Evolutionary conservation across 2,797 vertebrate genomes (phyloP).

Genomic region (Liparis tanakae): DNA sequence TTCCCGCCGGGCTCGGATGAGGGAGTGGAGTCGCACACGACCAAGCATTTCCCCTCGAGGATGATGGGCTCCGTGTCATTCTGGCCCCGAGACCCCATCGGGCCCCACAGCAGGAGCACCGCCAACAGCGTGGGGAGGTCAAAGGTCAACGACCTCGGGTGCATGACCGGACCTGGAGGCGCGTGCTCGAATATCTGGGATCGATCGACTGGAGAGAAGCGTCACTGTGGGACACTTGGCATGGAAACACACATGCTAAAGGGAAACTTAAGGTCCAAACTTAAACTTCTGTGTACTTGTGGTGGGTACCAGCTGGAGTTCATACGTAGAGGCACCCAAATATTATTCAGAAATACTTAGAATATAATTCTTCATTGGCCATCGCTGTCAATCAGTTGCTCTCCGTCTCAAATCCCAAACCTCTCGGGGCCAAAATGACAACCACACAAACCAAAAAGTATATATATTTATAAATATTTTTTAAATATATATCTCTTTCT

Average conservation of each 20-base stretch:
- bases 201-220: constrained; percentile 11
- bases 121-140: constrained; percentile 61
- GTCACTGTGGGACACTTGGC: constrained; percentile 47
- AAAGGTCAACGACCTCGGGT: constrained; percentile 42
- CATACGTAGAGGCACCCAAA: constrained; percentile 8
- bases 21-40: constrained; percentile 86
- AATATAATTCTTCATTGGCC: constrained; percentile 24
- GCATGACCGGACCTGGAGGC: constrained; percentile 57
- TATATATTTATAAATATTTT: background rate
- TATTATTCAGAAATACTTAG: constrained; percentile 21
- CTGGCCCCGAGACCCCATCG: constrained; percentile 70
- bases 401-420: constrained; percentile 48
- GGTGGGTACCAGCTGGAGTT: background rate
- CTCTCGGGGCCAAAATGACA: constrained; percentile 51
- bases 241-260: constrained; percentile 49
- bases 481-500: constrained; percentile 8
- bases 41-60: constrained; percentile 86
- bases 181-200: constrained; percentile 18
- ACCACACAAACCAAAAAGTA: constrained; percentile 19
- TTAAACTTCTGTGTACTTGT: background rate
- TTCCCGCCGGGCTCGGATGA: constrained; percentile 81
- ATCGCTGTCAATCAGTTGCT: constrained; percentile 38
- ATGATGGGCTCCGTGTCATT: constrained; percentile 88
- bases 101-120: constrained; percentile 69
- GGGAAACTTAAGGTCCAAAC: constrained; percentile 1